Evolutionary conservation across 2,888 invertebrate species (phyloP).

Genomic region (Macrosoma leucophasiata): DNA sequence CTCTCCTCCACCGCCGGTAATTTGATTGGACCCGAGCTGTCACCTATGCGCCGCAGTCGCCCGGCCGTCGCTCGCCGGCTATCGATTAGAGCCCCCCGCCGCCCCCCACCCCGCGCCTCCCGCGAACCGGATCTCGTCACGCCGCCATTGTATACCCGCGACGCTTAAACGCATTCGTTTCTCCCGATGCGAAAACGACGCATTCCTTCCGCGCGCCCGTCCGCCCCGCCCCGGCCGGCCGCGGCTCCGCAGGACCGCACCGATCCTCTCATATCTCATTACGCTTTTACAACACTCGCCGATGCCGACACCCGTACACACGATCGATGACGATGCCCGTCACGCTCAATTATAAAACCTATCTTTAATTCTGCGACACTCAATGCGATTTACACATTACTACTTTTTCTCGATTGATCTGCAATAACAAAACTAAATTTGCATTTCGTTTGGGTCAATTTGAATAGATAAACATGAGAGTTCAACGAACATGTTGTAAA

Average conservation of each 20-base stretch:
- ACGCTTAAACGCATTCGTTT: slow-evolving; percentile 76
- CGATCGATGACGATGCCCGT: slow-evolving; percentile 16
- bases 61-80: slow-evolving; percentile 74
- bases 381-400: too few relatives aligned
- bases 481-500: too few relatives aligned
- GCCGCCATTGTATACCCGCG: slow-evolving; percentile 76
- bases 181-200: slow-evolving; percentile 77
- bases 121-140: slow-evolving; percentile 76
- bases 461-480: too few relatives aligned
- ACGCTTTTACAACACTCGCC: slow-evolving; percentile 53
- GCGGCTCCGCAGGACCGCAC: slow-evolving; percentile 46
- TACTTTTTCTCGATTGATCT: too few relatives aligned
- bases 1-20: slow-evolving; percentile 67
- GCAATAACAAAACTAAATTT: too few relatives aligned
- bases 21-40: slow-evolving; percentile 74
- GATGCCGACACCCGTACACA: slow-evolving; percentile 17
- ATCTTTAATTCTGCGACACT: too few relatives aligned
- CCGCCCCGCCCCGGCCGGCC: slow-evolving; percentile 42
- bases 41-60: slow-evolving; percentile 74
- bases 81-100: slow-evolving; percentile 64
- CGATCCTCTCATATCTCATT: slow-evolving; percentile 67
- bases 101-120: slow-evolving; percentile 61
- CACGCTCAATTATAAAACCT: too few relatives aligned
- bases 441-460: too few relatives aligned
- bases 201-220: slow-evolving; percentile 73